Evolutionary conservation across 1,140 invertebrate species (phyloP).

Genomic region (Reticulitermes speratus): DNA sequence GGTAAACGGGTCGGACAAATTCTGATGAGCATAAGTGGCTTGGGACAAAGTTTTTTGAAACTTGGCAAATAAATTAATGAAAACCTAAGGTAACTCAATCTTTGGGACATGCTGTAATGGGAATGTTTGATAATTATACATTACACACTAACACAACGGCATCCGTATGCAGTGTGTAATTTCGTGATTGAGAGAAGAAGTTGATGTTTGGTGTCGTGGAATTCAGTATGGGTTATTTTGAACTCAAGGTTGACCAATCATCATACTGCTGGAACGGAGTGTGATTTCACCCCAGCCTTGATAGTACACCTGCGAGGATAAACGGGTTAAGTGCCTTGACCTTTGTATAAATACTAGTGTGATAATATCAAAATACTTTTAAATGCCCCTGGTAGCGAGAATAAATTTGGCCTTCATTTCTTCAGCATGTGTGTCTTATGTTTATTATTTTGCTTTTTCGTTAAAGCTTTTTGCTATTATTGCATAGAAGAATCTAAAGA

Average conservation of each 20-base stretch:
- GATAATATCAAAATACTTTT: background rate
- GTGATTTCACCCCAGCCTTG: background rate
- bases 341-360: background rate
- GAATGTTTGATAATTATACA: background rate
- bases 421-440: too few relatives aligned
- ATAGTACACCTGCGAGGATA: background rate
- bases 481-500: too few relatives aligned
- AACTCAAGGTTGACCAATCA: conserved; percentile 1
- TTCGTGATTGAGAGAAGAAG: background rate
- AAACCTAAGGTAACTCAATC: too few relatives aligned
- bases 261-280: background rate
- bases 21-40: too few relatives aligned
- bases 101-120: too few relatives aligned
- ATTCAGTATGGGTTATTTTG: background rate
- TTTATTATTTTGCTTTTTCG: too few relatives aligned
- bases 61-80: too few relatives aligned
- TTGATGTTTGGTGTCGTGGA: background rate
- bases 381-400: background rate
- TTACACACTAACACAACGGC: background rate
- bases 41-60: too few relatives aligned
- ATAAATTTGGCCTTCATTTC: too few relatives aligned
- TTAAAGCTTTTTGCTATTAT: too few relatives aligned
- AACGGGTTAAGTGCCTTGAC: background rate
- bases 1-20: too few relatives aligned
- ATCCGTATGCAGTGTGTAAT: background rate